phyloP scores from a whole-genome alignment of 2,888 invertebrate species.

The Prostheceraeus crozeri region DNA sequence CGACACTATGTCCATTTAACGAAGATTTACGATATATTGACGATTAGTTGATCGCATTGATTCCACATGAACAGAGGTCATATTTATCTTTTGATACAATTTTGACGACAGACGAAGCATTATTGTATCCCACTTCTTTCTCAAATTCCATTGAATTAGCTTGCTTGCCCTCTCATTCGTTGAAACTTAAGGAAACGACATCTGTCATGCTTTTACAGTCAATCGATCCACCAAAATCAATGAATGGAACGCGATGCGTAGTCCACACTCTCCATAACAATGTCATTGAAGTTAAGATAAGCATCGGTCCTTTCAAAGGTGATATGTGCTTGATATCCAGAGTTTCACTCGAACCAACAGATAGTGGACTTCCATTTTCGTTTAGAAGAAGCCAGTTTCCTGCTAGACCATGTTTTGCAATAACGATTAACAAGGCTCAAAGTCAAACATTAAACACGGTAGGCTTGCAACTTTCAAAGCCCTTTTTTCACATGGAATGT shows the following conservation, averaged over 20 bases:
- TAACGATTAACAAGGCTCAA: constrained; percentile 39
- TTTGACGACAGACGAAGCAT: constrained; percentile 32
- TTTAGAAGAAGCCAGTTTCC: constrained; percentile 39
- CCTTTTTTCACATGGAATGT: constrained; percentile 39
- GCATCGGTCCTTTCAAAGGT: constrained; percentile 30
- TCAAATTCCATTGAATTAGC: constrained; percentile 39
- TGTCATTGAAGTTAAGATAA: constrained; percentile 32
- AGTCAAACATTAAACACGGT: constrained; percentile 37
- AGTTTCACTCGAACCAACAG: constrained; percentile 13
- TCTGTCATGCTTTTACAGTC: constrained; percentile 40
- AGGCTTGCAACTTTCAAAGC: constrained; percentile 32
- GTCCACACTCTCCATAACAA: constrained; percentile 29
- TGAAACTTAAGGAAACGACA: constrained; percentile 36
- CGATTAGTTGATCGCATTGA: too few species aligned
- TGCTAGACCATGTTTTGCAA: constrained; percentile 30
- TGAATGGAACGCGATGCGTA: constrained; percentile 40
- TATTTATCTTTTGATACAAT: constrained; percentile 36
- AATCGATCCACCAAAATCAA: constrained; percentile 36
- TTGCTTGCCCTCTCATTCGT: constrained; percentile 39
- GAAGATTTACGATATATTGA: too few species aligned
- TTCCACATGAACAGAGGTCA: too few species aligned
- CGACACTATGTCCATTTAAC: too few species aligned
- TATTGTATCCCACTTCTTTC: constrained; percentile 39
- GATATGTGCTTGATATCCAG: constrained; percentile 36
- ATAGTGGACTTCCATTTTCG: constrained; percentile 14